A percentile compares a stretch with the other conserved stretches of the same genome.
phyloP scores from a whole-genome alignment of 2,888 invertebrate species.

The Sipha maydis region DNA sequence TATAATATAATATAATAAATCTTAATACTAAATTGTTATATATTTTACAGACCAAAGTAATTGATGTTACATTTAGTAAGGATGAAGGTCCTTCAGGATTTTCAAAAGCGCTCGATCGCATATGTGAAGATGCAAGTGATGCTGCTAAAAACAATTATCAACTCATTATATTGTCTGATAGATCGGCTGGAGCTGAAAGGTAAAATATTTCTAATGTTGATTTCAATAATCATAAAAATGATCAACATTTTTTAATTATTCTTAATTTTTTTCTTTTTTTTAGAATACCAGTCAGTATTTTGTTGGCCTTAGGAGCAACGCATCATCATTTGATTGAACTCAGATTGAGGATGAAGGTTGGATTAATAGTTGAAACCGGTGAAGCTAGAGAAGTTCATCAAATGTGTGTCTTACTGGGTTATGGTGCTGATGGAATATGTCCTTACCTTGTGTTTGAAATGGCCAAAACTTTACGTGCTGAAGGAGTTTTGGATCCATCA shows the following conservation, averaged over 20 bases:
- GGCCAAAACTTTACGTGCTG: constrained; percentile 84
- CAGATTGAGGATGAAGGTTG: constrained; percentile 95
- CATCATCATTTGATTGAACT: constrained; percentile 96
- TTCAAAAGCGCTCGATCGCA: constrained; percentile 79
- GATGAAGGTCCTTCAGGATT: constrained; percentile 81
- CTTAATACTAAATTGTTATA: constrained; percentile 6
- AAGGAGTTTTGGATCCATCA: constrained; percentile 82
- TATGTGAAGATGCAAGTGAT: constrained; percentile 82
- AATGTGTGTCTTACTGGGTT: constrained; percentile 93
- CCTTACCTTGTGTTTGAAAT: constrained; percentile 97
- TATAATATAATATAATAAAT: background rate
- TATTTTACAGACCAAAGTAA: constrained; percentile 74
- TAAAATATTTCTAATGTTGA: constrained; percentile 64
- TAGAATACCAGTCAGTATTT: constrained; percentile 80
- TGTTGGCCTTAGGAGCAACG: constrained; percentile 89
- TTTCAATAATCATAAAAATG: background rate
- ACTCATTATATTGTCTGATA: constrained; percentile 87
- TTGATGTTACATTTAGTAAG: constrained; percentile 89
- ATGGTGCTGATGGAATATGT: constrained; percentile 97
- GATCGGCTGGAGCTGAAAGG: constrained; percentile 70
- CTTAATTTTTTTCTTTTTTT: constrained; percentile 62
- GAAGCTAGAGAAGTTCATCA: constrained; percentile 94
- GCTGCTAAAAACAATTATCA: constrained; percentile 85
- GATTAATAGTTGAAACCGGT: constrained; percentile 92
- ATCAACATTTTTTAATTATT: background rate